Conservation (phyloP, 2,797 vertebrate species). For the Spinus olivaceus region DNA sequence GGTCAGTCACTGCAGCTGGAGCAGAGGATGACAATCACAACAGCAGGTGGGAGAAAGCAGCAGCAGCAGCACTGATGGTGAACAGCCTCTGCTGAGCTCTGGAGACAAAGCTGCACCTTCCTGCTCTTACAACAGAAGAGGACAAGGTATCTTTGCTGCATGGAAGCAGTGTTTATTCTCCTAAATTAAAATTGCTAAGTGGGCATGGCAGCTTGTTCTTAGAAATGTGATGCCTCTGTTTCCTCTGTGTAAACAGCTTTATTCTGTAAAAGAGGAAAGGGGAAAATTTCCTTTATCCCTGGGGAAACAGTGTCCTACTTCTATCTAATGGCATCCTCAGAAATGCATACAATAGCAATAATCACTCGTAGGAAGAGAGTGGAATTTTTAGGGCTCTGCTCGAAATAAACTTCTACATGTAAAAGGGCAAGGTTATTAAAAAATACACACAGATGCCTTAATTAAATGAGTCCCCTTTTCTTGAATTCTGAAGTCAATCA, state of each 20-base stretch:
- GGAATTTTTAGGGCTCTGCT: neutral
- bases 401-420: neutral
- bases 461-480: neutral
- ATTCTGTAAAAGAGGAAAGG: neutral
- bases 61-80: neutral
- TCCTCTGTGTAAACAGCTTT: neutral
- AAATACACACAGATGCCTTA: neutral
- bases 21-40: neutral
- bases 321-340: neutral
- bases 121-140: neutral
- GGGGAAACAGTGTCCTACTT: neutral
- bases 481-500: neutral
- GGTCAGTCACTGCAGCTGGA: neutral
- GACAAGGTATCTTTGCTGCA: neutral
- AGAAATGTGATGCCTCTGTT: neutral
- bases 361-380: neutral
- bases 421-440: neutral
- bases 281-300: neutral
- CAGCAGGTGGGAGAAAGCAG: neutral
- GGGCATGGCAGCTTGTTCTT: neutral
- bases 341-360: neutral
- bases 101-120: neutral
- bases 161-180: accelerated
- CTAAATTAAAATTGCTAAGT: neutral
- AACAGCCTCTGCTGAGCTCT: neutral